phyloP scores from a whole-genome alignment of 2,888 invertebrate genomes.

The Trichogramma dendrolimi region DNA sequence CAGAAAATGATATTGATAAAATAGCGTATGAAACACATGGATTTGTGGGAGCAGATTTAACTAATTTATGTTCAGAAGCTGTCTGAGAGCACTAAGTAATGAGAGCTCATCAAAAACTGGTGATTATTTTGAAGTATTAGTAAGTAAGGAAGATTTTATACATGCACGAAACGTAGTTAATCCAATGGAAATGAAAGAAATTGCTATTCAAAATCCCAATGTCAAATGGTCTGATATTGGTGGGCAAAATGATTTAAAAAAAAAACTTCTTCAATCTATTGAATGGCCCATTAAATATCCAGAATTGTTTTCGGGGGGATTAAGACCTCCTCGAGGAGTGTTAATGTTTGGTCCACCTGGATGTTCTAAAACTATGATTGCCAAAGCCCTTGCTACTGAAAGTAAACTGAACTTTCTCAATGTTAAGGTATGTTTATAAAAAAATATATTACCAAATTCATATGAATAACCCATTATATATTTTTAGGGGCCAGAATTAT shows the following conservation, averaged over 20 bases:
- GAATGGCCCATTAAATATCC: constrained; percentile 91
- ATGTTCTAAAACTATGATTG: constrained; percentile 98
- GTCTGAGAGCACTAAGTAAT: constrained; percentile 60
- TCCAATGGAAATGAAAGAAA: constrained; percentile 89
- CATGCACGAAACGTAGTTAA: constrained; percentile 66
- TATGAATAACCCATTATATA: not conserved
- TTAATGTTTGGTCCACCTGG: constrained; percentile 97
- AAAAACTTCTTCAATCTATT: constrained; percentile 81
- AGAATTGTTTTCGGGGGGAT: constrained; percentile 75
- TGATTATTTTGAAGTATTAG: constrained; percentile 17
- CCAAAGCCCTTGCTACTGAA: constrained; percentile 93
- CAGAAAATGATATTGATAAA: constrained; percentile 57
- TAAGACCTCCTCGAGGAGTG: constrained; percentile 82
- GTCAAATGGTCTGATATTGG: constrained; percentile 92
- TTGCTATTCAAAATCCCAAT: constrained; percentile 81
- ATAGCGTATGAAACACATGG: constrained; percentile 78
- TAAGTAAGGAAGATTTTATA: constrained; percentile 58
- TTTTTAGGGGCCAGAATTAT: constrained; percentile 81
- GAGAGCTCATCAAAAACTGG: not conserved
- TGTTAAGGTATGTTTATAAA: constrained; percentile 64
- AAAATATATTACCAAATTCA: not conserved
- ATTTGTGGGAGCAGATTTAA: constrained; percentile 85
- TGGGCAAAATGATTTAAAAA: constrained; percentile 80
- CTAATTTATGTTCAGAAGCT: constrained; percentile 73
- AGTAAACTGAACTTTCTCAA: constrained; percentile 92